Base-by-base conservation (phyloP, 1,140 invertebrate species). In the Cepaea nemoralis region DNA sequence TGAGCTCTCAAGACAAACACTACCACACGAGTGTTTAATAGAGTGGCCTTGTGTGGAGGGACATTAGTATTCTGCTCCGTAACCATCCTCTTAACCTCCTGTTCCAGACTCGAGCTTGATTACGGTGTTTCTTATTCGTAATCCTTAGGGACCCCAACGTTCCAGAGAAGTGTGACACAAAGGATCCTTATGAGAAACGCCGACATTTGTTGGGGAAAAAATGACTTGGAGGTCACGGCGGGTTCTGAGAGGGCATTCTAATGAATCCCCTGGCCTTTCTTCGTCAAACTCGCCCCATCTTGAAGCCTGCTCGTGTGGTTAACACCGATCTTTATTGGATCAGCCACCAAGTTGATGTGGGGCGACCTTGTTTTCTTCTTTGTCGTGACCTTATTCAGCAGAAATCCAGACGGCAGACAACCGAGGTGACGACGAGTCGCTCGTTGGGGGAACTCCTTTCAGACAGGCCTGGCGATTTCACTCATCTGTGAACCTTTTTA, bases 231-330 rank as follows among this genome's bases (percentile, higher is more conserved):
- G 59, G 59, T 63, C 59, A 31, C 59, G n/a, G 22, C 27, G 27
- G n/a, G n/a, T 63, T 63, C 59, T 27, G 59, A 63, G 59, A 63
- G 59, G 59, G 59, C 59, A 63, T 63, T 27, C 27, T 63, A 63
- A 63, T 63, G 59, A 63, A 63, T 27, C 59, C 59, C 50, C 59
- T 19, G 27, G 59, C 59, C n/a, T 16, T 31, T 63, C 33, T 27
- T 63, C n/a, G 33, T 31, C 27, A 27, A 63, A 63, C 59, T 63
- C 33, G 59, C 33, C 59, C 59, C 59, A 63, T 63, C 59, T 63
- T 63, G 59, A 63, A 63, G 59, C 27, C 16, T n/a, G 27, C 59
- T 63, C 59, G 59, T 63, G 27, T 63, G 59, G 59, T 63, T 27
- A 63, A 63, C 59, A 8, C n/a, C 59, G 5, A 31, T 19, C 59